phyloP scores from a whole-genome alignment of 2,888 invertebrate genomes.

The Pollenia labialis region DNA sequence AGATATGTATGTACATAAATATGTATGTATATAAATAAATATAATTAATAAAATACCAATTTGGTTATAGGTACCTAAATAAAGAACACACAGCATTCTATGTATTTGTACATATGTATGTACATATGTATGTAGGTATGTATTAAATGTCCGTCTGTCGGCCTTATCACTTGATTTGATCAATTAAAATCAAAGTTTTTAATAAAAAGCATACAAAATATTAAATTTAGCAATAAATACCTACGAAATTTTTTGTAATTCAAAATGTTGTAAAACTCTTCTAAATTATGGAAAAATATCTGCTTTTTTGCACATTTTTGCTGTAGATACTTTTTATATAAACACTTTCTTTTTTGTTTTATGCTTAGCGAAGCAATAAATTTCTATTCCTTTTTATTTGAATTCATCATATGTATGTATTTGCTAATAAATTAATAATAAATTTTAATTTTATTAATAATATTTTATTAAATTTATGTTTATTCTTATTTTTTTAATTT shows the following conservation, averaged over 20 bases:
- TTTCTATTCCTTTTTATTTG: neutral
- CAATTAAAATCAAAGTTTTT: neutral
- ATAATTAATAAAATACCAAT: neutral
- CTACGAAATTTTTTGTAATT: neutral
- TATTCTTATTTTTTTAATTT: neutral
- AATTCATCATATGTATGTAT: neutral
- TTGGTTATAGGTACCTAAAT: conserved; percentile 4
- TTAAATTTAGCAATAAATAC: neutral
- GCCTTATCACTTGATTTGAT: neutral
- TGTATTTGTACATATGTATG: neutral
- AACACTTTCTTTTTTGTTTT: too few relatives aligned
- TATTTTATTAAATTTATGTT: neutral
- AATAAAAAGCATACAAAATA: neutral
- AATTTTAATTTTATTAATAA: conserved; percentile 17
- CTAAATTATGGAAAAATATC: too few relatives aligned
- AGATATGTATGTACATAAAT: conserved; percentile 31
- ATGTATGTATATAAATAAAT: neutral
- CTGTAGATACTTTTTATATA: neutral
- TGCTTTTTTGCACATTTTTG: too few relatives aligned
- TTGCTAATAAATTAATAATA: neutral
- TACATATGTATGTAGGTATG: neutral
- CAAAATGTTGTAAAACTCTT: too few relatives aligned
- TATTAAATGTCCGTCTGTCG: neutral
- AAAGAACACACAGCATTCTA: neutral
- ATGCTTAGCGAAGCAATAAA: too few relatives aligned